These are phyloP conservation scores for Rhodinocichla rosea DNA, from an alignment of 2,113 vertebrate genomes.

Conservation along the genomic window DNA sequence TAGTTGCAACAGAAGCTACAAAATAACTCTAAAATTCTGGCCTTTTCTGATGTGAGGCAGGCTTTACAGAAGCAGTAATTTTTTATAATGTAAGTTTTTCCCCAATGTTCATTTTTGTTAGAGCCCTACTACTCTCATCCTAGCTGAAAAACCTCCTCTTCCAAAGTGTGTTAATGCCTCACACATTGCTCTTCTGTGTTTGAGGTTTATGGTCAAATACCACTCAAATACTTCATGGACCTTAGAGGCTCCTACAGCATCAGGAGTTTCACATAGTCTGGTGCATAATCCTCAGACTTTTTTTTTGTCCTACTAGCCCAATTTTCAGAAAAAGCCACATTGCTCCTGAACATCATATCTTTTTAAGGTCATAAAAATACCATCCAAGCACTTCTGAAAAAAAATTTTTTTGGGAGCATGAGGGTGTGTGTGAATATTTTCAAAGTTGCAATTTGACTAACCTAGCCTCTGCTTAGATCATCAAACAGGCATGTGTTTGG, in stretches of 20 bases:
- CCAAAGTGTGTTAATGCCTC: not conserved
- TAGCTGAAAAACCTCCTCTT: not conserved
- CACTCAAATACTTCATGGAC: not conserved
- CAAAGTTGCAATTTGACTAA: not conserved
- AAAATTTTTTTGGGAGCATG: not conserved
- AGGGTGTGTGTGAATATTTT: not conserved
- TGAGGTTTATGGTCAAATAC: not conserved
- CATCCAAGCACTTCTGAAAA: not conserved
- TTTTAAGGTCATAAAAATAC: not conserved
- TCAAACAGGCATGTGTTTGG: constrained; percentile 17
- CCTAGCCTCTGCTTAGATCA: not conserved
- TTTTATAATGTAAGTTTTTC: not conserved
- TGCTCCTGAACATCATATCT: not conserved
- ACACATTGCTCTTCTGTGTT: not conserved
- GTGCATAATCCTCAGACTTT: not conserved
- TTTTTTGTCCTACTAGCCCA: not conserved
- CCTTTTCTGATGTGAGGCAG: not conserved
- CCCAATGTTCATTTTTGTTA: not conserved
- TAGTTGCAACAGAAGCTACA: not conserved
- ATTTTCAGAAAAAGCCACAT: not conserved
- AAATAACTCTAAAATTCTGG: not conserved
- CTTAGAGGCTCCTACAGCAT: not conserved
- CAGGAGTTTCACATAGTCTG: not conserved
- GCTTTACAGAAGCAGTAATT: not conserved
- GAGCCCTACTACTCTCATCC: not conserved